These are phyloP conservation scores for Tuberolachnus salignus DNA, from an alignment of 2,888 invertebrate genomes.

Conservation along the genomic window DNA sequence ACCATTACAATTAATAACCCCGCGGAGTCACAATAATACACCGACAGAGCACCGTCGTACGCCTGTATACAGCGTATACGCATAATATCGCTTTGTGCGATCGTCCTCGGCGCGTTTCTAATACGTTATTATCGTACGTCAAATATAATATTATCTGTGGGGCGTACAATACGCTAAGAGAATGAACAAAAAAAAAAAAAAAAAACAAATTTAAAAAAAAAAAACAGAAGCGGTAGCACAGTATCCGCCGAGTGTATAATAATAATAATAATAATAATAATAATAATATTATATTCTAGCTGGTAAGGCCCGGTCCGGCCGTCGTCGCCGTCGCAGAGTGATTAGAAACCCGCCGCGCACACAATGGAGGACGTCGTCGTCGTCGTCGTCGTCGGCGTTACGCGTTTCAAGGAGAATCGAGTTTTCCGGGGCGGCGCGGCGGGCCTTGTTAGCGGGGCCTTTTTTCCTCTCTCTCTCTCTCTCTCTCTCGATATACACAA, in stretches of 20 bases:
- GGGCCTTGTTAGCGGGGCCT: conserved; percentile 43
- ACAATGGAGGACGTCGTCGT: conserved; percentile 46
- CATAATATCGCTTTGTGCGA: conserved; percentile 32
- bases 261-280: too few species aligned
- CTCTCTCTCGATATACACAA: too few species aligned
- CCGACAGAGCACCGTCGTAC: conserved; percentile 2
- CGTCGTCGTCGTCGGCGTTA: too few species aligned
- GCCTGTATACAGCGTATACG: neutral
- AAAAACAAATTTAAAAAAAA: too few species aligned
- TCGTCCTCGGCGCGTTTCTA: neutral
- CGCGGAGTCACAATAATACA: conserved; percentile 41
- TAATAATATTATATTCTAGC: too few species aligned
- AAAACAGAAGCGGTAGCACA: neutral
- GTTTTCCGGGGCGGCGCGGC: conserved; percentile 21
- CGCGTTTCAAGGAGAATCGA: conserved; percentile 46
- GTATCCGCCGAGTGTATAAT: neutral
- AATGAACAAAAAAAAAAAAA: neutral
- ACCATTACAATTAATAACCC: too few species aligned
- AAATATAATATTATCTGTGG: too few species aligned
- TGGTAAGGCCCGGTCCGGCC: neutral
- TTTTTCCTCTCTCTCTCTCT: too few species aligned
- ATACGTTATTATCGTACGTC: too few species aligned
- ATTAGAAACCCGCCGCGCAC: neutral
- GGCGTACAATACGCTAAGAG: neutral
- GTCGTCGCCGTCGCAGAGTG: too few species aligned